Evolutionary conservation across 2,797 vertebrate species (phyloP), one percentile per base, ranked within the genome.

Genomic region (Poeciliopsis infans): DNA sequence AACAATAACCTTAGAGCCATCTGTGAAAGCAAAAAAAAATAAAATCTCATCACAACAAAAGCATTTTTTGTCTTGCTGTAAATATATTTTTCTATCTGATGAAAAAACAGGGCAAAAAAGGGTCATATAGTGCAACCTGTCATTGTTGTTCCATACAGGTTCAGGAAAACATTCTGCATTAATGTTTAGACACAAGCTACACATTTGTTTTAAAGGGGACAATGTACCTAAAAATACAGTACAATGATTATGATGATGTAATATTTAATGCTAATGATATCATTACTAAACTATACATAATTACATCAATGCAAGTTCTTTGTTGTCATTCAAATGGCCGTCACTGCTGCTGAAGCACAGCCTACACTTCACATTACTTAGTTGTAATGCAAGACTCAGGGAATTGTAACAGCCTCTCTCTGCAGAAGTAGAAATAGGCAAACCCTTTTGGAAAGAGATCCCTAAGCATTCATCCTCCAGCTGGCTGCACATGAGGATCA

Each of bases 1-100:
- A 79, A 82, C 16, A 46, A 49, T 73, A 74, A 72, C 61, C 41
- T 81, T 69, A 69, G 45, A 77, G 15, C 72, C 2, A 16, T 31
- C n/a, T 25, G 2, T 71, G 16, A 85, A 72, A 64, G 18, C 43
- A 74, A 68, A 23, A 68, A 39, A 18, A 41, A 39, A 39, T 7
- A 39, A 3, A 64, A 61, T 2, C 49, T 64, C 16, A 68, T 36
- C 46, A 23, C 47, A 61, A 23, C 33, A 47, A 57, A 33, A 33
- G 0, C 43, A 43, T 74, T 77, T 77, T n/a, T n/a, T 51, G 41
- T 41, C 13, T 57, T 68, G 7, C n/a, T 66, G n/a, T 20, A 75
- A 51, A 46, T 75, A 75, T 76, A 47, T 23, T 20, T 57, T 53
- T 80, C 7, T 68, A 36, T 41, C 7, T 71, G 25, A 41, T 28